These are phyloP conservation scores for Nilaparvata lugens DNA, from an alignment of 1,140 invertebrate genomes.

Conservation along the genomic window DNA sequence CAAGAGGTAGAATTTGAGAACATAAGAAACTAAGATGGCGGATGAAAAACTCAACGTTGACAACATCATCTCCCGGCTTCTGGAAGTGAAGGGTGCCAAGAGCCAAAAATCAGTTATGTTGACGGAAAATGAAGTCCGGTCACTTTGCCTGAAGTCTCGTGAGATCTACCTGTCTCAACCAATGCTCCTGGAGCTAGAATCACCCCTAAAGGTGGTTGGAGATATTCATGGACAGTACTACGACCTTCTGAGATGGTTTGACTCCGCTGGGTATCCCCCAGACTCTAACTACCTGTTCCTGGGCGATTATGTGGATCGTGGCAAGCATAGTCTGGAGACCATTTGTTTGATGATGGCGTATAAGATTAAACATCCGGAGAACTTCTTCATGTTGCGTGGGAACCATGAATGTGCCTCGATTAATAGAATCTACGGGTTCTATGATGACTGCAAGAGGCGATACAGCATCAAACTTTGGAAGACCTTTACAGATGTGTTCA, in stretches of 20 bases:
- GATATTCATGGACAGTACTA: slow-evolving; percentile 73
- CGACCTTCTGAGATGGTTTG: slow-evolving; percentile 86
- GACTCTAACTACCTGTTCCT: slow-evolving; percentile 93
- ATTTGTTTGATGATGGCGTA: slow-evolving; percentile 82
- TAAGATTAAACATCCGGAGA: slow-evolving; percentile 93
- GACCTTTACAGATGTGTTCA: slow-evolving; percentile 41
- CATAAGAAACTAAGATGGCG: too few relatives aligned
- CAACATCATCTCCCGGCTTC: slow-evolving; percentile 83
- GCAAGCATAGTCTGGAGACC: slow-evolving; percentile 77
- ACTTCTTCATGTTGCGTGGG: slow-evolving; percentile 82
- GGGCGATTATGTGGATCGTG: slow-evolving; percentile 87
- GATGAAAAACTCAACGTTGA: slow-evolving; percentile 91
- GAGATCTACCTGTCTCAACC: slow-evolving; percentile 60
- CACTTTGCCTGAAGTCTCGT: slow-evolving; percentile 26
- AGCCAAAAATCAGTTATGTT: slow-evolving; percentile 62
- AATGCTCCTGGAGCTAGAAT: slow-evolving; percentile 42
- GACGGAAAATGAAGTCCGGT: slow-evolving; percentile 51
- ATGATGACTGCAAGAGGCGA: slow-evolving; percentile 71
- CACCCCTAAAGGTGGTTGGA: slow-evolving; percentile 62
- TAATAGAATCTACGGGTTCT: slow-evolving; percentile 80
- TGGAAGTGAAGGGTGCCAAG: slow-evolving; percentile 63
- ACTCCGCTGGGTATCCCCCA: slow-evolving; percentile 95
- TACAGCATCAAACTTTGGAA: slow-evolving; percentile 98
- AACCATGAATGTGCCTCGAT: slow-evolving; percentile 83
- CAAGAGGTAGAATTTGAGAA: too few relatives aligned